phyloP scores from a whole-genome alignment of 2,888 invertebrate species.

The Monochamus alternatus region DNA sequence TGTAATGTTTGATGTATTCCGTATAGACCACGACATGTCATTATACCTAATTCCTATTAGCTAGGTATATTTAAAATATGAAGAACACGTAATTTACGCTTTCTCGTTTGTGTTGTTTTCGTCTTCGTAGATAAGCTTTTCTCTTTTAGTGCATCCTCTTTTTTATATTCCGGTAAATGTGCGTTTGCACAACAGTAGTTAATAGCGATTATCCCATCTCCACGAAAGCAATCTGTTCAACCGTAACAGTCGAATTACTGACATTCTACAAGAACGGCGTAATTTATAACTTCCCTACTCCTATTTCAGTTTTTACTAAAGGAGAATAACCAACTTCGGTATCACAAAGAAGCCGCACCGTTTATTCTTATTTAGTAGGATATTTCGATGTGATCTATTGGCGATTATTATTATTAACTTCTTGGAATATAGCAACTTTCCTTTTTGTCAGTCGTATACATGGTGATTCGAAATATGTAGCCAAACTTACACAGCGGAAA shows the following conservation, averaged over 20 bases:
- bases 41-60: too few species aligned
- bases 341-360: slow-evolving; percentile 53
- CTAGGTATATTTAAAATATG: too few species aligned
- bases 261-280: slow-evolving; percentile 56
- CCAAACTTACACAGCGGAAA: too few species aligned
- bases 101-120: background rate
- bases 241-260: slow-evolving; percentile 57
- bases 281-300: slow-evolving; percentile 55
- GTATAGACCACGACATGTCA: too few species aligned
- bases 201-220: slow-evolving; percentile 34
- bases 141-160: background rate
- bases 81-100: background rate
- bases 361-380: slow-evolving; percentile 48
- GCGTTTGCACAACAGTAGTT: slow-evolving; percentile 14
- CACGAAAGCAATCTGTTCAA: slow-evolving; percentile 52
- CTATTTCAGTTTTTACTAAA: slow-evolving; percentile 43
- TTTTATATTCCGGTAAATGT: slow-evolving; percentile 18
- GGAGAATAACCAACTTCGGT: slow-evolving; percentile 51
- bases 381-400: slow-evolving; percentile 49
- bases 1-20: too few species aligned
- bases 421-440: slow-evolving; percentile 18
- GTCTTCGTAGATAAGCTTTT: background rate
- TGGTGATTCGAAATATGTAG: too few species aligned
- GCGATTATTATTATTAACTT: slow-evolving; percentile 49
- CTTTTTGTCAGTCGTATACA: background rate